A percentile compares a stretch with the other conserved stretches of the same genome.
Conservation (phyloP, 53 echinoderm and acorn worm species). For the Actinopyga echinites region DNA sequence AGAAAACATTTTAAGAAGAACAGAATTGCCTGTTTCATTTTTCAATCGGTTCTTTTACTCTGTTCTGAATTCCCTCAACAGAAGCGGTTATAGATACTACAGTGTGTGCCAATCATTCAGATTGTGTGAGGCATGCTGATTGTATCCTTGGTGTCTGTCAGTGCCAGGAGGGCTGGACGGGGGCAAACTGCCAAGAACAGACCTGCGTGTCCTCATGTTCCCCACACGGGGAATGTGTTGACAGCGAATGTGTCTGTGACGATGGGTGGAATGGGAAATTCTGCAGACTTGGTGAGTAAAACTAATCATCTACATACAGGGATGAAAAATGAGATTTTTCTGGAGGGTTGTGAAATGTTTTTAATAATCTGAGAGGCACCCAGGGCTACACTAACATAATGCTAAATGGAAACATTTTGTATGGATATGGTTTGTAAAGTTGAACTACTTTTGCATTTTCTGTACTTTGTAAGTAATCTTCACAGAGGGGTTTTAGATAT, state of each 20-base stretch:
- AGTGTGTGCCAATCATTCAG: constrained; percentile 71
- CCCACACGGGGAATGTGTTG: constrained; percentile 89
- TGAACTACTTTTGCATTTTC: too few species aligned
- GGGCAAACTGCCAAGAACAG: constrained; percentile 78
- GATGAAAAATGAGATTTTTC: background rate
- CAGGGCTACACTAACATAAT: too few species aligned
- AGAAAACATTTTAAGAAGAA: too few species aligned
- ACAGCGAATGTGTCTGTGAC: constrained; percentile 82
- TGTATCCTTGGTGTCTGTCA: constrained; percentile 85
- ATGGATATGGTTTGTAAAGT: too few species aligned
- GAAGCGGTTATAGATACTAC: constrained; percentile 41
- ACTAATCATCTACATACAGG: background rate
- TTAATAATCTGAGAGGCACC: background rate
- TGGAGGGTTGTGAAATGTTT: background rate
- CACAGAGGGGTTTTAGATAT: too few species aligned
- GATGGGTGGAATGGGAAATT: constrained; percentile 95
- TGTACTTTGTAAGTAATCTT: too few species aligned
- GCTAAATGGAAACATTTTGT: too few species aligned
- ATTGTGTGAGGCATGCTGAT: constrained; percentile 82
- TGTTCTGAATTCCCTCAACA: background rate
- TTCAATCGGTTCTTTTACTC: background rate
- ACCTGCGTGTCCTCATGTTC: constrained; percentile 81
- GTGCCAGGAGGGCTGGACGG: constrained; percentile 93
- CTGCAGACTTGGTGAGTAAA: constrained; percentile 83
- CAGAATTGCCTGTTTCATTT: background rate